These are phyloP conservation scores for Chrysina gloriosa DNA, from an alignment of 2,888 invertebrate genomes.

Conservation along the genomic window DNA sequence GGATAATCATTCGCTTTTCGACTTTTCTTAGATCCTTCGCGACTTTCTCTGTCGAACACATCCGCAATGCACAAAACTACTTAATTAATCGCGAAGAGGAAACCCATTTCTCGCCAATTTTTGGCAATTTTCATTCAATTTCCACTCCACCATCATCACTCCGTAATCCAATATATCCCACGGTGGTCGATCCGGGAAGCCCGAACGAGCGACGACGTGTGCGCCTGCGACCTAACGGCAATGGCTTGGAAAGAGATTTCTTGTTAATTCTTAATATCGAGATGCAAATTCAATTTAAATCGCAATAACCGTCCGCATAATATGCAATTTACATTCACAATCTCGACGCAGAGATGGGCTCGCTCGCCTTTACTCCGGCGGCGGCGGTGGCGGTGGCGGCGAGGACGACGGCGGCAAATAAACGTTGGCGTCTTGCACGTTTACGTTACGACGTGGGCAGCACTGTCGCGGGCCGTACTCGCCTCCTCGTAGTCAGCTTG, in stretches of 20 bases:
- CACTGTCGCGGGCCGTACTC: neutral
- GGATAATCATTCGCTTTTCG: too few relatives aligned
- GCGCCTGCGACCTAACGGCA: neutral
- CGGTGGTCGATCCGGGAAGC: neutral
- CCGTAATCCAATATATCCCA: too few relatives aligned
- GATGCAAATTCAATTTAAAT: conserved; percentile 32
- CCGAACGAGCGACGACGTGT: neutral
- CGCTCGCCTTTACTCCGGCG: neutral
- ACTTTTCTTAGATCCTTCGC: too few relatives aligned
- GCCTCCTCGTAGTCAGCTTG: neutral
- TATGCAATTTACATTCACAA: conserved; percentile 32
- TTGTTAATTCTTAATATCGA: conserved; percentile 32
- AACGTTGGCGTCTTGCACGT: neutral
- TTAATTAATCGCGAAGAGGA: too few relatives aligned
- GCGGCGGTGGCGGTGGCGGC: neutral
- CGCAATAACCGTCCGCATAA: conserved; percentile 24
- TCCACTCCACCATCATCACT: too few relatives aligned
- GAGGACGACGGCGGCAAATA: neutral
- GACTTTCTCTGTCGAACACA: too few relatives aligned
- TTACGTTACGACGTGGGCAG: neutral
- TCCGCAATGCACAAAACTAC: too few relatives aligned
- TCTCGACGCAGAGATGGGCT: neutral
- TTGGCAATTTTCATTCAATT: too few relatives aligned
- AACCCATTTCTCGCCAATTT: too few relatives aligned
- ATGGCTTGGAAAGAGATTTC: conserved; percentile 23